Evolutionary conservation across 2,888 invertebrate species (phyloP).

Genomic region (Sinelater perroti): DNA sequence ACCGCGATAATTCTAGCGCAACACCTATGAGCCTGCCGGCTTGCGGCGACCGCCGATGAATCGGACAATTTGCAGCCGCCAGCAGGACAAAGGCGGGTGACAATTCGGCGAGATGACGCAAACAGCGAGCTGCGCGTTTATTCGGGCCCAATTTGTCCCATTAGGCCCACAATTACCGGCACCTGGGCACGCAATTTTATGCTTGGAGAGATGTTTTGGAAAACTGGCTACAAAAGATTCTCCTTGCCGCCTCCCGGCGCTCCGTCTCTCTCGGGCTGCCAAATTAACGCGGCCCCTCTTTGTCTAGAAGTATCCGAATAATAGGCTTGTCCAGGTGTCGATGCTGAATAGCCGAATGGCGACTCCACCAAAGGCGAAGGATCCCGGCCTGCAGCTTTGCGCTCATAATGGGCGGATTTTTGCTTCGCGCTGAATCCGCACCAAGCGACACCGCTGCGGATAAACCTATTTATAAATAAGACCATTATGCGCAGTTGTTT

Average conservation of each 20-base stretch:
- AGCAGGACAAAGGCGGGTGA: conserved; percentile 36
- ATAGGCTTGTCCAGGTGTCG: conserved; percentile 30
- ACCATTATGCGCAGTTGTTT: no score
- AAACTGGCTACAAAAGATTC: conserved; percentile 31
- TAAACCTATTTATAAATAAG: no score
- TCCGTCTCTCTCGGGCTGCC: neutral
- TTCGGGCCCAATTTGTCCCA: conserved; percentile 56
- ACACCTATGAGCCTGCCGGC: conserved; percentile 9
- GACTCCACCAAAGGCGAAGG: conserved; percentile 12
- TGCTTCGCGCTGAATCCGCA: no score
- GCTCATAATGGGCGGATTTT: conserved; percentile 3
- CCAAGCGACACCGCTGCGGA: no score
- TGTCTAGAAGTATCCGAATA: neutral
- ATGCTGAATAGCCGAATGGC: conserved; percentile 14
- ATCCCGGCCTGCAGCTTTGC: neutral
- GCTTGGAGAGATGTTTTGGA: conserved; percentile 44
- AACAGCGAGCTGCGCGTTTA: conserved; percentile 33
- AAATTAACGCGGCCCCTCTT: neutral
- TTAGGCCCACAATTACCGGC: conserved; percentile 54
- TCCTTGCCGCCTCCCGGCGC: neutral
- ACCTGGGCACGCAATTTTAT: conserved; percentile 52
- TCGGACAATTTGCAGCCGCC: conserved; percentile 43
- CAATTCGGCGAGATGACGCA: conserved; percentile 38
- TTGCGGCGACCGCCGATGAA: no score
- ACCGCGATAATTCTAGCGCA: conserved; percentile 17